Evolutionary conservation across 2,113 vertebrate genomes (phyloP).

Genomic region (Collichthys lucidus): DNA sequence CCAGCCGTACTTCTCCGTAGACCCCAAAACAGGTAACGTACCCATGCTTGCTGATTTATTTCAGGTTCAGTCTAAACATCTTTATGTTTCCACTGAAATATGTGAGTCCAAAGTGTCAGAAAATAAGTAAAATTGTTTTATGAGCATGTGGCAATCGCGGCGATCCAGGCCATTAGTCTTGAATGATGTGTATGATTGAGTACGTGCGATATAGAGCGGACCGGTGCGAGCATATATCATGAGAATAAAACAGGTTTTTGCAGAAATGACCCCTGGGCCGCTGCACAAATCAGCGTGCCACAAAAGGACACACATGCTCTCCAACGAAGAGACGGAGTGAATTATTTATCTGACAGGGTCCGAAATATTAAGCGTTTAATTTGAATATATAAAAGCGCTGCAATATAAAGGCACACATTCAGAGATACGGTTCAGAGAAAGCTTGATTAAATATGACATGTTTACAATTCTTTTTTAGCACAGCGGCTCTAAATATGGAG

Average conservation of each 20-base stretch:
- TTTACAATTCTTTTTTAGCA: background rate
- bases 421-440: background rate
- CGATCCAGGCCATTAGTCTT: slow-evolving; percentile 6
- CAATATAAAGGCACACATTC: background rate
- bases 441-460: background rate
- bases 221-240: slow-evolving; percentile 19
- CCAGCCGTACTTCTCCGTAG: slow-evolving; percentile 99
- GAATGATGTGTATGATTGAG: slow-evolving; percentile 9
- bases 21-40: slow-evolving; percentile 94
- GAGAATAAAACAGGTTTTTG: slow-evolving; percentile 28
- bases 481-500: background rate
- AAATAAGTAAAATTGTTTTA: slow-evolving; percentile 1
- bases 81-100: background rate
- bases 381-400: background rate
- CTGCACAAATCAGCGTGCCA: slow-evolving; percentile 26
- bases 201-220: background rate
- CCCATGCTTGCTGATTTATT: background rate
- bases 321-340: slow-evolving; percentile 1
- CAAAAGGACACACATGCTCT: slow-evolving; percentile 41
- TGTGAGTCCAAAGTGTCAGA: background rate
- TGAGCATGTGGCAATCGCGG: background rate
- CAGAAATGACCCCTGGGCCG: slow-evolving; percentile 10
- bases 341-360: slow-evolving; percentile 42
- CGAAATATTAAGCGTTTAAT: background rate
- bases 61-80: background rate